Conservation (phyloP, 1,140 invertebrate genomes). For the Dreissena rostriformis region DNA sequence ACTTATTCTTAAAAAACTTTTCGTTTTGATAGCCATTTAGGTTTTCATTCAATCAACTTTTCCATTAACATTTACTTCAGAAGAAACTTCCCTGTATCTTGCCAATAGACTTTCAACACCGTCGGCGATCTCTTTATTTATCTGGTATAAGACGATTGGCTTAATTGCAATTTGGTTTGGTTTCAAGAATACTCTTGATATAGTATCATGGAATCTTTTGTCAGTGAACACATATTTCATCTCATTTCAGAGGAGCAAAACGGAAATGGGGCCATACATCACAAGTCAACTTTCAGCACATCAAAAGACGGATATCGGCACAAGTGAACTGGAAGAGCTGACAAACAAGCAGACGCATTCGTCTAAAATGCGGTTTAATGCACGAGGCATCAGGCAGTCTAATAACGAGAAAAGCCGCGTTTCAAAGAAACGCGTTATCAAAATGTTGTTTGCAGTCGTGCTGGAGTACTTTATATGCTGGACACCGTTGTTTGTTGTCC, state of each 20-base stretch:
- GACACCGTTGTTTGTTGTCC: constrained; percentile 93
- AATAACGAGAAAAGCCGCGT: constrained; percentile 90
- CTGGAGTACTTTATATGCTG: constrained; percentile 96
- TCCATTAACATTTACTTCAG: no score
- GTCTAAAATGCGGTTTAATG: constrained; percentile 16
- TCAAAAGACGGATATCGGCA: not conserved
- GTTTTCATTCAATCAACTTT: no score
- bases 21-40: no score
- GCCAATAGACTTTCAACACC: no score
- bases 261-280: not conserved
- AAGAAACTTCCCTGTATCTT: no score
- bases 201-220: no score
- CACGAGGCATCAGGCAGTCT: constrained; percentile 80
- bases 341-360: not conserved
- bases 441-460: constrained; percentile 96
- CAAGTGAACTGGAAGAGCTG: not conserved
- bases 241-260: not conserved
- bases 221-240: no score
- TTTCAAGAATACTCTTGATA: no score
- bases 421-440: constrained; percentile 91
- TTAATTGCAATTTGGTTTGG: no score
- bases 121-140: no score
- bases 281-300: not conserved
- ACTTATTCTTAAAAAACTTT: no score
- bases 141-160: no score